Evolutionary conservation across 2,797 vertebrate genomes (phyloP).

Genomic region (Netta rufina): DNA sequence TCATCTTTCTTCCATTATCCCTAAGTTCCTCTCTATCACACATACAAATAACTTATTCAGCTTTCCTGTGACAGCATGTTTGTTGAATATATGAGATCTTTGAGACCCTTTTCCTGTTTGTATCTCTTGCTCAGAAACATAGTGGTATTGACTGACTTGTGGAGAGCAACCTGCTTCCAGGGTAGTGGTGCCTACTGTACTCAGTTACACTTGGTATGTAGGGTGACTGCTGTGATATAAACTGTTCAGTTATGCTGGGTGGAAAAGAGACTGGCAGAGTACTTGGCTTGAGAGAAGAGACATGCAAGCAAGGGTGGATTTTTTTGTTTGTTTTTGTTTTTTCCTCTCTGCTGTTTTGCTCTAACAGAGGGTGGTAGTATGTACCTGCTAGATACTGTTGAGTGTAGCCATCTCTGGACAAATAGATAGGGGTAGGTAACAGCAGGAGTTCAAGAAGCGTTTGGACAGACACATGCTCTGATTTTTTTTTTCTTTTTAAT

Average conservation of each 20-base stretch:
- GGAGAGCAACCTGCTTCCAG: not conserved
- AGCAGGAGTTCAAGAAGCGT: too few relatives aligned
- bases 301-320: fast-evolving
- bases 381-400: not conserved
- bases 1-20: not conserved
- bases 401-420: not conserved
- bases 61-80: too few relatives aligned
- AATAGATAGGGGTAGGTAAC: not conserved
- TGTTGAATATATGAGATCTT: not conserved
- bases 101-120: not conserved
- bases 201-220: not conserved
- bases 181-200: not conserved
- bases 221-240: not conserved
- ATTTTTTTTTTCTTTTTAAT: too few relatives aligned
- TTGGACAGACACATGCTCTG: too few relatives aligned
- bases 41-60: too few relatives aligned
- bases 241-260: not conserved
- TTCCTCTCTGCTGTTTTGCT: not conserved
- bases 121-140: not conserved
- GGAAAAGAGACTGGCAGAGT: not conserved
- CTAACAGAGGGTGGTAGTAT: not conserved
- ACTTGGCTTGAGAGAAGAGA: not conserved
- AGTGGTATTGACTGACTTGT: not conserved
- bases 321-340: not conserved
- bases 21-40: not conserved